Percentiles rank a stretch among this genome's conserved stretches.
Evolutionary conservation across 2,797 vertebrate species (phyloP).

Genomic region (Oceanodroma leucorhoa): DNA sequence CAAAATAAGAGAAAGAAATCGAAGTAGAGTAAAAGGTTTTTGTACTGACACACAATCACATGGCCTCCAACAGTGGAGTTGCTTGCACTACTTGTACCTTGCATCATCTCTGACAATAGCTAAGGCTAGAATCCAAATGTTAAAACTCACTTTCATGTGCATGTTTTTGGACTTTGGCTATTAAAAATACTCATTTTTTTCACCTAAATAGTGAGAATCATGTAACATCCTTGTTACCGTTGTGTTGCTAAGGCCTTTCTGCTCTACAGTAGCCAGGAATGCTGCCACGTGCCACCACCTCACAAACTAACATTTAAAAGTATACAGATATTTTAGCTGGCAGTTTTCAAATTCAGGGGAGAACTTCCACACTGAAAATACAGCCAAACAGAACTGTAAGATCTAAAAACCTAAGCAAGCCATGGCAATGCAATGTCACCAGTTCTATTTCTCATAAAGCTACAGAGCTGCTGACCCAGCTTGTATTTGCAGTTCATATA

Average conservation of each 20-base stretch:
- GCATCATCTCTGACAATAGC: not conserved
- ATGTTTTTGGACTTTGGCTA: not conserved
- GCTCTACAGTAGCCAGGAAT: not conserved
- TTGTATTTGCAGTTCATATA: not conserved
- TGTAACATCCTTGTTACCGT: not conserved
- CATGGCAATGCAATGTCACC: not conserved
- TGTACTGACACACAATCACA: not conserved
- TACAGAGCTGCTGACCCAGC: not conserved
- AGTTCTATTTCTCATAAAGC: not conserved
- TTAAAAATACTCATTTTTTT: not conserved
- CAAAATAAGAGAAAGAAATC: not conserved
- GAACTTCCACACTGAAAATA: not conserved
- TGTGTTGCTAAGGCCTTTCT: not conserved
- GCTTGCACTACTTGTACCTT: not conserved
- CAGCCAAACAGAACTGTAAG: not conserved
- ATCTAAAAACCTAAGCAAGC: not conserved
- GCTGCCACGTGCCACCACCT: not conserved
- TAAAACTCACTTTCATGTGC: not conserved
- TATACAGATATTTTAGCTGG: not conserved
- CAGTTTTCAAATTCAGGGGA: not conserved
- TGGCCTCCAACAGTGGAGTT: not conserved
- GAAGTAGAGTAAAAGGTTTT: not conserved
- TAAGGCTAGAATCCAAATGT: not conserved
- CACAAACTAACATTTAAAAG: not conserved
- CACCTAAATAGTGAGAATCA: not conserved